Base-by-base conservation (phyloP, 2,113 vertebrate genomes). In the Seriola quinqueradiata region DNA sequence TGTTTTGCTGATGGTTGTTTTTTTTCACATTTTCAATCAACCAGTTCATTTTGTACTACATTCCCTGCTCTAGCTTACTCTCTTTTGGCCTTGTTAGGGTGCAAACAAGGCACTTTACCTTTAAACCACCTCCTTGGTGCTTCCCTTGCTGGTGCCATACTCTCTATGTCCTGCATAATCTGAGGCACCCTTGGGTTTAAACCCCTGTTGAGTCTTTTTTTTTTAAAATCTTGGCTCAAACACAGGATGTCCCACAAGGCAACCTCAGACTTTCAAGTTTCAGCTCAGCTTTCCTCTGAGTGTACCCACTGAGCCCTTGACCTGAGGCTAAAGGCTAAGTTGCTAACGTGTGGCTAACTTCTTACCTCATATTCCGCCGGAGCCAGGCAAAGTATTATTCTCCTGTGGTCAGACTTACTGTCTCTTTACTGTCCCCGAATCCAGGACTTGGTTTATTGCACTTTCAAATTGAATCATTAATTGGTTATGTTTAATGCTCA, bases 231-330 rank as follows among this genome's bases (percentile, higher is more conserved):
- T 89, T 46, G 14, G 34, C 68, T 79, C 9, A 0, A 83, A 72
- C 63, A 76, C 69, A 83, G 36, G 23, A 70, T 59, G 64, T 91
- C 86, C 90, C 92, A 89, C 68, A 81, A 75, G 85, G 81, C 73
- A 69, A 70, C 55, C 50, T 13, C 59, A 79, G 60, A 79, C 87
- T 90, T 87, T 91, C 71, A 89, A 84, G 70, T 90, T 76, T 81
- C 19, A 79, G 75, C 38, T 67, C 70, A 75, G 57, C 72, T 78
- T 81, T 85, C 46, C 58, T 81, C 59, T 34, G 63, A 79, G 61
- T 70, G 36, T 73, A 48, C 34, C 70, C 82, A 72, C 69, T 60
- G 68, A 87, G 70, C 70, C 70, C 32, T 60, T 83, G 87, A 85
- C 86, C 72, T 69, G 38, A 70, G 80, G 82, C 75, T 75, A 83